Evolutionary conservation across 2,113 vertebrate species (phyloP).

Genomic region (Apaloderma vittatum): DNA sequence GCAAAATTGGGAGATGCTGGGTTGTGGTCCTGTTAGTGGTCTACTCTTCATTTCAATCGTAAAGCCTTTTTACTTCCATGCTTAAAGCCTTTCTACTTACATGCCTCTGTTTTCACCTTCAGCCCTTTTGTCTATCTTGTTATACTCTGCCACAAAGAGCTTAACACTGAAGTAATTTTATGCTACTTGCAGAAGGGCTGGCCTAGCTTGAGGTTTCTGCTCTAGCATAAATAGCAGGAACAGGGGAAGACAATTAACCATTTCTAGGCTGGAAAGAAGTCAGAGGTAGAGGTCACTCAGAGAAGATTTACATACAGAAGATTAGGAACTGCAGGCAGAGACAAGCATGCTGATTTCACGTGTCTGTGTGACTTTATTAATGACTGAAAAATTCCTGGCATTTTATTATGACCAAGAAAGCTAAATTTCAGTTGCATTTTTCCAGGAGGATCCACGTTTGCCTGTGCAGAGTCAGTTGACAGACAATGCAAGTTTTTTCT

Average conservation of each 20-base stretch:
- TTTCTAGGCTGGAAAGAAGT: neutral
- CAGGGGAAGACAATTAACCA: conserved; percentile 14
- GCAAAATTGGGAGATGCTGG: neutral
- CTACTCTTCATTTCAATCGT: neutral
- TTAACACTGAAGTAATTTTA: neutral
- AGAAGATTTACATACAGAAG: neutral
- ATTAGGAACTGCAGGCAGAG: neutral
- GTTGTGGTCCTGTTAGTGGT: neutral
- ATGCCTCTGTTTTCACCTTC: neutral
- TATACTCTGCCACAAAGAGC: neutral
- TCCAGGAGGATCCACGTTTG: neutral
- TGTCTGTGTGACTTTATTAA: neutral
- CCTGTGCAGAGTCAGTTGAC: neutral
- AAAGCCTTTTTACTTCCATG: neutral
- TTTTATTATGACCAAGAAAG: neutral
- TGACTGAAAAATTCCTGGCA: neutral
- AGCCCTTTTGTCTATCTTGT: neutral
- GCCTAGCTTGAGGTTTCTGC: conserved; percentile 21
- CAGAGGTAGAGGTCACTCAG: neutral
- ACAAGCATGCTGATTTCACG: neutral
- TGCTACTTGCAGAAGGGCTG: conserved; percentile 18
- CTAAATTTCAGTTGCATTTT: neutral
- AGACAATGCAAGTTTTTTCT: neutral
- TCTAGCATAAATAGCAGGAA: conserved; percentile 33
- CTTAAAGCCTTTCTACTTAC: neutral